Evolutionary conservation across 2,113 vertebrate species (phyloP), one percentile per base, ranked within the genome.

Genomic region (Megaleporinus macrocephalus): DNA sequence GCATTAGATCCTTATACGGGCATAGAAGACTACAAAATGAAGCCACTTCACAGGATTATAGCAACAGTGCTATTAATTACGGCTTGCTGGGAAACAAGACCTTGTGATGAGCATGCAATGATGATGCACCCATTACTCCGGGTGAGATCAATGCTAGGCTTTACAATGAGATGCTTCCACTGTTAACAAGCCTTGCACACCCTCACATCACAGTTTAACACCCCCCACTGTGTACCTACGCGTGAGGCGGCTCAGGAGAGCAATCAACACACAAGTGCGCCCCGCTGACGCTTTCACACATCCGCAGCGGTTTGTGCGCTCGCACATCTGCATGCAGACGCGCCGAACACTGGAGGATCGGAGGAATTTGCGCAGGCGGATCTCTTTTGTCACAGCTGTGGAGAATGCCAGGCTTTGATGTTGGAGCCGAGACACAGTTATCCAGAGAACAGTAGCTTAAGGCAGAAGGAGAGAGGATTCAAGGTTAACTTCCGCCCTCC

Each of bases 71-170:
- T 44, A 44, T 4, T 4, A 44, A 44, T 44, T 44, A 44, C 20
- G 20, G n/a, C 53, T 57, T 57, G 20, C n/a, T 57, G 22, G 20
- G 20, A 57, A 66, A 73, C 61, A 65, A 11, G 41, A 18, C 27
- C 9, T 47, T 74, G 59, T 61, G 57, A 61, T 44, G 18, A 12
- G 24, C 22, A n/a, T 59, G 13, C 55, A 0, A 61, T 55, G 86
- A 84, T 73, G n/a, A 65, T n/a, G n/a, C n/a, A n/a, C n/a, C n/a
- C 65, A 69, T 78, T 65, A 73, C 57, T 16, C 27, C 44, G 11
- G 47, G 3, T 59, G 22, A 61, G 62, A 62, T 84, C 36, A 79
- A 66, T 73, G 61, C 33, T 51, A 36, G 20, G 76, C 49, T 24
- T 51, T 36, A 20, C 53, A 80, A 75, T 47, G 29, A 41, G 27